Evolutionary conservation across 2,888 invertebrate species (phyloP).

Genomic region (Stenchaetothrips biformis): DNA sequence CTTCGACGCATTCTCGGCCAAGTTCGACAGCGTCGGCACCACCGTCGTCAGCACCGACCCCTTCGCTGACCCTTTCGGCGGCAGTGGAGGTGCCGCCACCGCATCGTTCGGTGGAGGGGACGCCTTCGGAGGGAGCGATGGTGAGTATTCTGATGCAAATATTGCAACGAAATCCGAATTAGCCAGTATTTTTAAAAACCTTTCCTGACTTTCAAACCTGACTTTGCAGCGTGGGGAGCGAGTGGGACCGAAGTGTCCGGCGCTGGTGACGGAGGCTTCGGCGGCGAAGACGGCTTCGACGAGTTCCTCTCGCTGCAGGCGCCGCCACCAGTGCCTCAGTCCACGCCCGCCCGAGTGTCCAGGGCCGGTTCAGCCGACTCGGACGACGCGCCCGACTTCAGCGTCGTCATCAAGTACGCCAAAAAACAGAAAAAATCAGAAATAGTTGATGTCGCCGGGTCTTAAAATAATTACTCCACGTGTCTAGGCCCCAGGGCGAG

Average conservation of each 20-base stretch:
- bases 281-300: conserved; percentile 58
- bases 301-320: conserved; percentile 58
- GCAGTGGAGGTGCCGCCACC: conserved; percentile 41
- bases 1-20: conserved; percentile 77
- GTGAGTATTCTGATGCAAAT: conserved; percentile 37
- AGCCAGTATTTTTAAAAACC: background rate
- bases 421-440: background rate
- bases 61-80: conserved; percentile 51
- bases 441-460: background rate
- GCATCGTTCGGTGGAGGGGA: conserved; percentile 31
- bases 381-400: conserved; percentile 71
- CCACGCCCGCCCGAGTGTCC: conserved; percentile 58
- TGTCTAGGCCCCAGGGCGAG: conserved; percentile 53
- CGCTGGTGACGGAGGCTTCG: conserved; percentile 64
- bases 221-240: background rate
- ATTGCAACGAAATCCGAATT: background rate
- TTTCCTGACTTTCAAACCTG: background rate
- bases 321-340: conserved; percentile 56
- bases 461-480: background rate
- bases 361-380: conserved; percentile 69
- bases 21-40: conserved; percentile 67
- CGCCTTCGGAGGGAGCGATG: conserved; percentile 40
- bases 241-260: conserved; percentile 50
- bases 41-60: conserved; percentile 17
- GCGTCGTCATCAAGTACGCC: conserved; percentile 68